Percentiles rank a stretch among this genome's conserved stretches.
Conservation (phyloP, 2,888 invertebrate species). For the Pachliopta kotzebuea region DNA sequence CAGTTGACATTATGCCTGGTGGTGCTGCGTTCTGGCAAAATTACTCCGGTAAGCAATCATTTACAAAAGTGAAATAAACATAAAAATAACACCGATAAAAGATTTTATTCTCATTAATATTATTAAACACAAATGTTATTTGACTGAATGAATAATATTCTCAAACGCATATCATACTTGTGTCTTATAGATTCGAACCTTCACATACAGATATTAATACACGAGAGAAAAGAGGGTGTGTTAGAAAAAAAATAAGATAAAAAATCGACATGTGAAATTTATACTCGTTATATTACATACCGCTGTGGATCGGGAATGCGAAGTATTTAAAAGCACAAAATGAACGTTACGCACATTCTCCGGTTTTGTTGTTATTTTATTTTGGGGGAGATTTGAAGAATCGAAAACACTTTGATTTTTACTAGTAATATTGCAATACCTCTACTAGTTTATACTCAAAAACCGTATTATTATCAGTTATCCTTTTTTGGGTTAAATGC, state of each 20-base stretch:
- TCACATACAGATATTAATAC: conserved; percentile 38
- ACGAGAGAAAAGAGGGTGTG: conserved; percentile 49
- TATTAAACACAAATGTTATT: neutral
- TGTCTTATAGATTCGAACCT: conserved; percentile 5
- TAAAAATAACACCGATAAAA: neutral
- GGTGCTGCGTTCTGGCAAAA: conserved; percentile 95
- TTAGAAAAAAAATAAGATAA: conserved; percentile 44
- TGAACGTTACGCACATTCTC: conserved; percentile 40
- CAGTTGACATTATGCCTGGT: conserved; percentile 89
- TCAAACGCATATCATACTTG: neutral
- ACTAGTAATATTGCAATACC: neutral
- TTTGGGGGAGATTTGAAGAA: conserved; percentile 43
- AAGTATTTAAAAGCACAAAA: conserved; percentile 62
- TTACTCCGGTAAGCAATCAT: conserved; percentile 90
- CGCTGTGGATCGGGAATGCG: conserved; percentile 57
- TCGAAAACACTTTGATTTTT: conserved; percentile 22
- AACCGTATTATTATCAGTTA: neutral
- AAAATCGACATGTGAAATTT: conserved; percentile 59
- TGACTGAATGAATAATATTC: neutral
- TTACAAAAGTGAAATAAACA: no score
- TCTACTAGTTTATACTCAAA: neutral
- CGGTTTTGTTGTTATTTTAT: conserved; percentile 50
- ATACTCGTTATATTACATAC: conserved; percentile 70
- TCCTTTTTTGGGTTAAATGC: no score
- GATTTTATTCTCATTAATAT: neutral